These are phyloP conservation scores for Malacoctenus gilli DNA, from an alignment of 2,797 vertebrate species.

Conservation along the genomic window DNA sequence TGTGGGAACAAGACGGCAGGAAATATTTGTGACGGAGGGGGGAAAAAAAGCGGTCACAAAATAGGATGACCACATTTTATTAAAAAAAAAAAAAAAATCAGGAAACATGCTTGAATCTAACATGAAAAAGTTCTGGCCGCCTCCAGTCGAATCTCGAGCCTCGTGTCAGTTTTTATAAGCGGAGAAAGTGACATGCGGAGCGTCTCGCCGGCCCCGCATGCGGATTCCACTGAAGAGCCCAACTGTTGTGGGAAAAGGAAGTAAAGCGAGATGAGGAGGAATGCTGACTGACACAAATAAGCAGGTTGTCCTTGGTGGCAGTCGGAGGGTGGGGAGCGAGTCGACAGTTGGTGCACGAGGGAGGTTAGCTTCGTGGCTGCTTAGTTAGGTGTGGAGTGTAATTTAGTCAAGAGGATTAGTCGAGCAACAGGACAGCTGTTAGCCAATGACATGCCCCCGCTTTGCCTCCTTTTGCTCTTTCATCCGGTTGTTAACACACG, in stretches of 20 bases:
- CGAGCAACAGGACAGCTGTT: slow-evolving; percentile 81
- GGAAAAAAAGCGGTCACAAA: slow-evolving; percentile 53
- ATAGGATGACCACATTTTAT: slow-evolving; percentile 44
- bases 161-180: too few relatives aligned
- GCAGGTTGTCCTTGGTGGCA: slow-evolving; percentile 72
- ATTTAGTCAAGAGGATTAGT: slow-evolving; percentile 83
- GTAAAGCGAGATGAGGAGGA: slow-evolving; percentile 66
- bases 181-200: slow-evolving; percentile 55
- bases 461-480: slow-evolving; percentile 74
- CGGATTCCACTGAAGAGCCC: slow-evolving; percentile 53
- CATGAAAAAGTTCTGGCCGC: slow-evolving; percentile 18
- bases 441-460: slow-evolving; percentile 75
- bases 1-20: slow-evolving; percentile 42
- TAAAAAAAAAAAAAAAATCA: too few relatives aligned
- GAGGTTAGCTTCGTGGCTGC: slow-evolving; percentile 73
- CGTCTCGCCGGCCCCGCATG: slow-evolving; percentile 25
- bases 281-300: slow-evolving; percentile 81
- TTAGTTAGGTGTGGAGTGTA: slow-evolving; percentile 82
- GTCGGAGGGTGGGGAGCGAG: slow-evolving; percentile 57
- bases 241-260: slow-evolving; percentile 77
- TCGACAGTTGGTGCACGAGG: slow-evolving; percentile 76
- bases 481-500: slow-evolving; percentile 80
- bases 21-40: slow-evolving; percentile 48
- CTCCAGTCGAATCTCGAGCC: background rate
- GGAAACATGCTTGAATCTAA: slow-evolving; percentile 44